Conservation (phyloP, 2,888 invertebrate species). For the Nysson spinosus region DNA sequence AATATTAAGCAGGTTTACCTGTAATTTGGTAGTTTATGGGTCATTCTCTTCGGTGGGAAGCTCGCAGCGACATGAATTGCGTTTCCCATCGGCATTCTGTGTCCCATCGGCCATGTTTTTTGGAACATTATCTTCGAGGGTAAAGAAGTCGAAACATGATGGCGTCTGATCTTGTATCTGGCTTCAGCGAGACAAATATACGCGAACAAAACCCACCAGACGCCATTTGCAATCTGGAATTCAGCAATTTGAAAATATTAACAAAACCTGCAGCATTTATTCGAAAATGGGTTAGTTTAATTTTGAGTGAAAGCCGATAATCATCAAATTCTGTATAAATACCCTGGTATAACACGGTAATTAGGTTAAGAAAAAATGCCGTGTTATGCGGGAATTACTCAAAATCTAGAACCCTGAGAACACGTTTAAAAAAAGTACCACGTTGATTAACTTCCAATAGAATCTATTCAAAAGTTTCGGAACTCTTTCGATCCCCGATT, state of each 20-base stretch:
- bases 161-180: slow-evolving; percentile 73
- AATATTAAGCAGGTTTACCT: slow-evolving; percentile 54
- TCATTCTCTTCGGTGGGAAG: slow-evolving; percentile 64
- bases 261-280: too few relatives aligned
- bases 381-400: too few relatives aligned
- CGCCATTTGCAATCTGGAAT: slow-evolving; percentile 63
- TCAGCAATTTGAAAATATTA: slow-evolving; percentile 6
- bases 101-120: slow-evolving; percentile 69
- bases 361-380: too few relatives aligned
- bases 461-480: too few relatives aligned
- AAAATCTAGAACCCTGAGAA: too few relatives aligned
- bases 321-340: too few relatives aligned
- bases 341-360: too few relatives aligned
- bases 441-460: too few relatives aligned
- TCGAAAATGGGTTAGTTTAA: too few relatives aligned
- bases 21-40: slow-evolving; percentile 65
- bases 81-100: slow-evolving; percentile 69
- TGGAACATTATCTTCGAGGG: slow-evolving; percentile 67
- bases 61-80: slow-evolving; percentile 63
- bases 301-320: too few relatives aligned
- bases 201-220: slow-evolving; percentile 63
- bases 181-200: slow-evolving; percentile 65
- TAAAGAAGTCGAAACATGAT: slow-evolving; percentile 66
- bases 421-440: too few relatives aligned
- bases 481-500: too few relatives aligned